A percentile compares a stretch with the other conserved stretches of the same genome.
phyloP scores from a whole-genome alignment of 2,113 vertebrate genomes.

The Bombycilla garrulus region DNA sequence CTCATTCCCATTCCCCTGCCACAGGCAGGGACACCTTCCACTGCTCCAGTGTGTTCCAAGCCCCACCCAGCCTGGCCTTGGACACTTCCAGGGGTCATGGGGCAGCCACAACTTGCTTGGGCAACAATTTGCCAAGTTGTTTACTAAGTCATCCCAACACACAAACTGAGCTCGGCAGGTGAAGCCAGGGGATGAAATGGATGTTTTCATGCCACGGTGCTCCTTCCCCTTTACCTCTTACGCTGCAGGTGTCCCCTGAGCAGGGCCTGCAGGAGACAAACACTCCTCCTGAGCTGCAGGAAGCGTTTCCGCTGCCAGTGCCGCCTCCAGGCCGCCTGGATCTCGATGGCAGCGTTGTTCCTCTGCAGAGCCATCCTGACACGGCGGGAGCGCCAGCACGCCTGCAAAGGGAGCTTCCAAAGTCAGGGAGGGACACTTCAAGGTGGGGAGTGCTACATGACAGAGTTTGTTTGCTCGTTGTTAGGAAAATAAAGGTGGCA shows the following conservation, averaged over 20 bases:
- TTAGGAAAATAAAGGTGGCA: not conserved
- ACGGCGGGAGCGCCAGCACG: conserved; percentile 77
- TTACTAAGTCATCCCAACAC: not conserved
- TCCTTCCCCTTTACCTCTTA: conserved; percentile 73
- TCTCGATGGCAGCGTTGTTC: conserved; percentile 67
- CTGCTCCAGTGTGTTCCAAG: not conserved
- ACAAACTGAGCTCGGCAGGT: not conserved
- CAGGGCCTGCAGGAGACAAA: conserved; percentile 83
- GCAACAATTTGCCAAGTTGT: not conserved
- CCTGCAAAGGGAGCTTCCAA: conserved; percentile 24
- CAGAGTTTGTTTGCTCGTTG: not conserved
- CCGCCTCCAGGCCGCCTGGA: conserved; percentile 87
- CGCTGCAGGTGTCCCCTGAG: conserved; percentile 86
- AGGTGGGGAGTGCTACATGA: not conserved
- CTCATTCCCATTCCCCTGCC: not conserved
- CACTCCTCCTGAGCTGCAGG: conserved; percentile 46
- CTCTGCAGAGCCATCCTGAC: conserved; percentile 48
- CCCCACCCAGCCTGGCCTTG: not conserved
- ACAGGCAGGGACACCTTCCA: not conserved
- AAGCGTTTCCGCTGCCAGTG: conserved; percentile 70
- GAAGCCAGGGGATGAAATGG: not conserved
- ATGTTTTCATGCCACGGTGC: rapidly evolving
- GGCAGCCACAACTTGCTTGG: not conserved
- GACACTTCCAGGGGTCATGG: not conserved
- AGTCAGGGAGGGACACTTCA: not conserved